A percentile compares a stretch with the other conserved stretches of the same genome.
Evolutionary conservation across 2,888 invertebrate genomes (phyloP).

Genomic region (Schizotus pectinicornis): DNA sequence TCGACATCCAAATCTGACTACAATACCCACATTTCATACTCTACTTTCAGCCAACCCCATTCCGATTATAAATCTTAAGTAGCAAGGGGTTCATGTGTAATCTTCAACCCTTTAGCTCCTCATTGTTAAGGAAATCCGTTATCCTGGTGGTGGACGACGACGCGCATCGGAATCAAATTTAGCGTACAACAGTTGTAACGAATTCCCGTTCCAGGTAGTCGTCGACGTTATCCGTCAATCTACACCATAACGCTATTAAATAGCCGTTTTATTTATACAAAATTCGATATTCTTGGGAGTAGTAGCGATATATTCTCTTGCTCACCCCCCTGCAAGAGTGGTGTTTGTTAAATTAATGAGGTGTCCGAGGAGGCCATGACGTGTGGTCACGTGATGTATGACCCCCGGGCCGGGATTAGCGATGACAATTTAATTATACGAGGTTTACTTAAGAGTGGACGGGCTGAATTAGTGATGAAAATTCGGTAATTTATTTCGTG

Average conservation of each 20-base stretch:
- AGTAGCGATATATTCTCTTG: not conserved
- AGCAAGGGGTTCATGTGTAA: constrained; percentile 44
- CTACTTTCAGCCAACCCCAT: constrained; percentile 36
- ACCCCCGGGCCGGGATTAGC: constrained; percentile 54
- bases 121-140: constrained; percentile 48
- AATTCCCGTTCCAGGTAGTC: constrained; percentile 44
- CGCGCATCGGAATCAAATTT: constrained; percentile 50
- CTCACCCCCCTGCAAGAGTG: constrained; percentile 22
- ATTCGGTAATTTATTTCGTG: constrained; percentile 41
- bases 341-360: constrained; percentile 52
- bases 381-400: constrained; percentile 57
- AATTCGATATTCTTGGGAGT: constrained; percentile 41
- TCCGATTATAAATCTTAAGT: constrained; percentile 49
- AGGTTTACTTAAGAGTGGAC: constrained; percentile 47
- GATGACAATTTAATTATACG: constrained; percentile 57
- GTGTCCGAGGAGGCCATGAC: constrained; percentile 50
- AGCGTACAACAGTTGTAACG: constrained; percentile 43
- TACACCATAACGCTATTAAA: constrained; percentile 22
- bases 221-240: constrained; percentile 43
- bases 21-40: constrained; percentile 42
- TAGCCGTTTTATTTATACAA: constrained; percentile 18
- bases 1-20: constrained; percentile 40
- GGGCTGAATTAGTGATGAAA: constrained; percentile 38
- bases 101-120: constrained; percentile 44
- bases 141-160: constrained; percentile 42